phyloP scores from a whole-genome alignment of 1,140 invertebrate genomes.

The Rhopalosiphum maidis region DNA sequence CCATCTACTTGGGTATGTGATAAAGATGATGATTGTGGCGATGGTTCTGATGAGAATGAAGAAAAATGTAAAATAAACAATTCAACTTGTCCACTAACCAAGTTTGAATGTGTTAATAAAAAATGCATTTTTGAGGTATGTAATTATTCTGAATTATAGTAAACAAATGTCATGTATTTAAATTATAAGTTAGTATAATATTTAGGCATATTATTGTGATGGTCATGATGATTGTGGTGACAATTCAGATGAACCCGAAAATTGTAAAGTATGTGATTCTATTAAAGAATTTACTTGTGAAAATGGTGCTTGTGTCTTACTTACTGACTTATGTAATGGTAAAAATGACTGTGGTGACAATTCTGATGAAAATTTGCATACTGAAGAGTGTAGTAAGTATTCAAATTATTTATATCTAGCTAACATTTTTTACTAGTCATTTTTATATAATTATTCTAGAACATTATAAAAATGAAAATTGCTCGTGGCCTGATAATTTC shows the following conservation, averaged over 20 bases:
- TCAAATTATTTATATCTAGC: not conserved
- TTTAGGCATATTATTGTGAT: slow-evolving; percentile 69
- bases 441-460: slow-evolving; percentile 1
- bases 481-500: slow-evolving; percentile 63
- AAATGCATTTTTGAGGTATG: slow-evolving; percentile 66
- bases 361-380: slow-evolving; percentile 68
- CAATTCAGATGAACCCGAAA: slow-evolving; percentile 64
- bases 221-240: slow-evolving; percentile 66
- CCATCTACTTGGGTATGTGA: slow-evolving; percentile 78
- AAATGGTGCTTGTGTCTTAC: slow-evolving; percentile 70
- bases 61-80: slow-evolving; percentile 59
- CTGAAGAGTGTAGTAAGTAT: slow-evolving; percentile 58
- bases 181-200: not conserved
- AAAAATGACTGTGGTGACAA: slow-evolving; percentile 74
- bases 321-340: slow-evolving; percentile 72
- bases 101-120: slow-evolving; percentile 68
- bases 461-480: slow-evolving; percentile 51
- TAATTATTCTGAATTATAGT: slow-evolving; percentile 25
- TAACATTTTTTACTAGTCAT: not conserved
- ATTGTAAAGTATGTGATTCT: slow-evolving; percentile 64
- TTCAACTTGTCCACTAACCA: slow-evolving; percentile 59
- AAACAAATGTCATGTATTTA: not conserved
- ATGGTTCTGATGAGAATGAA: slow-evolving; percentile 68
- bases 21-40: slow-evolving; percentile 72
- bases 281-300: slow-evolving; percentile 68